Evolutionary conservation across 2,888 invertebrate species (phyloP), one percentile per base, ranked within the genome.

Genomic region (Steromphala cineraria): DNA sequence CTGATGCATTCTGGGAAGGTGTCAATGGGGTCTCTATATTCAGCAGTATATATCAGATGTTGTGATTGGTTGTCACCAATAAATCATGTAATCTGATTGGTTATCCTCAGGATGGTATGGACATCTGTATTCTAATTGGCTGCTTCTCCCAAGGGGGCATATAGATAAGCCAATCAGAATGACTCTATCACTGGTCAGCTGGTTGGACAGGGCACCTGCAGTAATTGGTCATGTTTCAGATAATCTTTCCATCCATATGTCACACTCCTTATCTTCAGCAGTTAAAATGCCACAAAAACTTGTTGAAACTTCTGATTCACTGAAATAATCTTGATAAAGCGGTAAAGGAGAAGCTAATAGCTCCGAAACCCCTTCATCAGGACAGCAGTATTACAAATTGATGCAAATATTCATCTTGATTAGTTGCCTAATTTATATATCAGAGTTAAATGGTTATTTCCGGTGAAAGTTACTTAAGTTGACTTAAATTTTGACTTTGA

Each of bases 101-200:
- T 28, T 62, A 62, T 62, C 62, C 62, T 24, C 24, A 13, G 62
- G 28, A 24, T 62, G 28, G 62, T 62, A 62, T 46, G 46, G 46
- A 62, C 62, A 62, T 62, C 62, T 62, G 62, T 62, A 62, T 62
- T 62, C 4, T 62, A 62, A 62, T 62, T 62, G 62, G 62, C 62
- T 62, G 62, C 10, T 62, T 24, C 62, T 62, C 62, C 24, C 62
- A 62, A 62, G 62, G 62, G 62, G 62, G 62, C n/a, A 62, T 15
- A 62, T 15, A 15, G 62, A 62, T 28, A 62, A 56, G 28, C 21
- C 62, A 62, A 62, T 62, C 62, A 28, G 62, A 62, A 15, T 21
- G 62, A 28, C 28, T 24, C 24, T 46, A 46, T 62, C 62, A 15
- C 28, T 24, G 62, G 62, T 62, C 62, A 62, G 62, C 62, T 24